These are phyloP conservation scores for Agrochola lota DNA, from an alignment of 2,888 invertebrate species.

Conservation along the genomic window DNA sequence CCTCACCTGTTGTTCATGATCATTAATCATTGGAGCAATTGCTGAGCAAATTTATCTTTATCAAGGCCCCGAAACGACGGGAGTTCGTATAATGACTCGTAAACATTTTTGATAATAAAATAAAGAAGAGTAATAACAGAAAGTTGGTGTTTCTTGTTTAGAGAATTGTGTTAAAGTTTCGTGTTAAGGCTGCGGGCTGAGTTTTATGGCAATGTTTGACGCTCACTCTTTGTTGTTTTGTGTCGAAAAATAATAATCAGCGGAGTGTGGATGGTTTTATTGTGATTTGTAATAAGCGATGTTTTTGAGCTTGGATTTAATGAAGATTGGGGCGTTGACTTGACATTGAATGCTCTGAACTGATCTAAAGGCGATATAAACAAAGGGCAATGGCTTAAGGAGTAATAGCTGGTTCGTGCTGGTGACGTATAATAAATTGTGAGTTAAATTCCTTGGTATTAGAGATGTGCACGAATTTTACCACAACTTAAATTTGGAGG, in stretches of 20 bases:
- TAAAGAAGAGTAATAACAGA: conserved; percentile 66
- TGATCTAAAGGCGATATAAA: background rate
- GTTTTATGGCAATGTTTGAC: conserved; percentile 50
- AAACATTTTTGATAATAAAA: conserved; percentile 70
- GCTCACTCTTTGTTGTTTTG: conserved; percentile 37
- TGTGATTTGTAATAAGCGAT: conserved; percentile 49
- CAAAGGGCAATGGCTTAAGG: background rate
- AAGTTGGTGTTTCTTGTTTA: conserved; percentile 64
- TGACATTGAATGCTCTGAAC: background rate
- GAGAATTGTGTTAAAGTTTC: conserved; percentile 60
- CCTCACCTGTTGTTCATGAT: conserved; percentile 67
- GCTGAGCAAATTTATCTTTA: conserved; percentile 78
- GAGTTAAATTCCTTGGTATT: background rate
- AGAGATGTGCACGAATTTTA: background rate
- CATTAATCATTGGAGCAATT: conserved; percentile 77
- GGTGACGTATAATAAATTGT: too few relatives aligned
- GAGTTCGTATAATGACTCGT: conserved; percentile 69
- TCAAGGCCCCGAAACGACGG: conserved; percentile 70
- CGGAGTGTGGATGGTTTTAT: conserved; percentile 49
- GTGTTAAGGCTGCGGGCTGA: conserved; percentile 47
- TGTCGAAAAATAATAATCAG: conserved; percentile 56
- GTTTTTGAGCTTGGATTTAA: conserved; percentile 34
- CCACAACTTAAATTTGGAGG: background rate
- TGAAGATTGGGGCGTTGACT: conserved; percentile 15
- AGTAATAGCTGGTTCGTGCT: background rate